Percentiles rank a stretch among this genome's conserved stretches.
These are phyloP conservation scores for Eristalis intricaria DNA, from an alignment of 2,888 invertebrate species.

Conservation along the genomic window DNA sequence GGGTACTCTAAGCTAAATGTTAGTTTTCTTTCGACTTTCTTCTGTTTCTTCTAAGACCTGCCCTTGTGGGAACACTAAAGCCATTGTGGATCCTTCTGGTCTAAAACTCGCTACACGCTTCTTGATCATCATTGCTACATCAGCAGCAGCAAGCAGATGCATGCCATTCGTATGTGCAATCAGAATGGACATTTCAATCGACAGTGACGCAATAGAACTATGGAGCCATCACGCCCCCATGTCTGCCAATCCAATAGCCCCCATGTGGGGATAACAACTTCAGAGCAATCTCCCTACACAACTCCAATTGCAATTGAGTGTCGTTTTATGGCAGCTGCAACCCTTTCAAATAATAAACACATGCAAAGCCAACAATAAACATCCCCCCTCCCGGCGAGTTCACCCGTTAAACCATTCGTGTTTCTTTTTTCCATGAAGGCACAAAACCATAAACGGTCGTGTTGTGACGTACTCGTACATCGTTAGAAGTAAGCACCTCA, in stretches of 20 bases:
- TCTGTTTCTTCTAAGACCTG: too few relatives aligned
- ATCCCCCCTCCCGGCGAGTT: background rate
- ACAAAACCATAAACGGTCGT: background rate
- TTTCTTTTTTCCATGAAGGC: background rate
- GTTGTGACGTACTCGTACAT: background rate
- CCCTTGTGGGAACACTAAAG: too few relatives aligned
- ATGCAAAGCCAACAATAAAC: background rate
- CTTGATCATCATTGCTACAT: too few relatives aligned
- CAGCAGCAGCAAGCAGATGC: too few relatives aligned
- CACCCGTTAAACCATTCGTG: background rate
- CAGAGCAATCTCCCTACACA: background rate
- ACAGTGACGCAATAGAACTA: too few relatives aligned
- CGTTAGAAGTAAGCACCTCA: background rate
- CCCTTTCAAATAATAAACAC: background rate
- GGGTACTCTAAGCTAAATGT: too few relatives aligned
- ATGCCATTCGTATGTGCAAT: too few relatives aligned
- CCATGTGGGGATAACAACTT: background rate
- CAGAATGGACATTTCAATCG: too few relatives aligned
- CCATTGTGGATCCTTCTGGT: too few relatives aligned
- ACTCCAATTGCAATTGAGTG: background rate
- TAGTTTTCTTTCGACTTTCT: too few relatives aligned
- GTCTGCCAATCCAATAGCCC: background rate
- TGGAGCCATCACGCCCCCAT: too few relatives aligned
- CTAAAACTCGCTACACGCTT: too few relatives aligned
- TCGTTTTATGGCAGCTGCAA: background rate